These are phyloP conservation scores for Conchocele bisecta DNA, from an alignment of 2,888 invertebrate species.

Conservation along the genomic window DNA sequence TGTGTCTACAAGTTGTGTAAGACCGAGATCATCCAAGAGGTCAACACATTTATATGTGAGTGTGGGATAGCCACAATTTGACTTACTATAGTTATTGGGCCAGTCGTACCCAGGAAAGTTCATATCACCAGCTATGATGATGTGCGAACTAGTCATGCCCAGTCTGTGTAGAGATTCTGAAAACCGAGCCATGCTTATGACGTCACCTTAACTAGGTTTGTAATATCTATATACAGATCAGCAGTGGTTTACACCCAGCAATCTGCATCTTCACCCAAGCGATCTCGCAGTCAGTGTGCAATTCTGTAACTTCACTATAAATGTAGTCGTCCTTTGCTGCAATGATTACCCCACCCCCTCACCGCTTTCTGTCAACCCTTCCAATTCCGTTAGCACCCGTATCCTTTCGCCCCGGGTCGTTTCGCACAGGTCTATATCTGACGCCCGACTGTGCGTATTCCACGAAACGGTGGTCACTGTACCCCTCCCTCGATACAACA, in stretches of 20 bases:
- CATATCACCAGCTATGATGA: constrained; percentile 15
- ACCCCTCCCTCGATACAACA: too few relatives aligned
- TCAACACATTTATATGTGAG: constrained; percentile 15
- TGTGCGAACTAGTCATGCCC: not conserved
- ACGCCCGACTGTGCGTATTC: too few relatives aligned
- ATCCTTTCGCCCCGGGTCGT: too few relatives aligned
- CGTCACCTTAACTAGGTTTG: constrained; percentile 12
- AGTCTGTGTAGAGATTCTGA: not conserved
- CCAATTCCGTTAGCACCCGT: too few relatives aligned
- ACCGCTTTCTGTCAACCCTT: constrained; percentile 16
- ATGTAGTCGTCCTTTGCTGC: constrained; percentile 10
- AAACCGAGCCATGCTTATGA: constrained; percentile 6
- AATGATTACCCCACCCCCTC: constrained; percentile 4
- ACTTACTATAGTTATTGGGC: not conserved
- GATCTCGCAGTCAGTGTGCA: constrained; percentile 3
- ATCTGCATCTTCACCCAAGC: constrained; percentile 8
- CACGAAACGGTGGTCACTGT: too few relatives aligned
- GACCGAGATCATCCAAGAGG: not conserved
- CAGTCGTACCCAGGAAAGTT: constrained; percentile 19
- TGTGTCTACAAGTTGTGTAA: not conserved
- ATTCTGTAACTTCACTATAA: constrained; percentile 5
- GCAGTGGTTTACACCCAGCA: not conserved
- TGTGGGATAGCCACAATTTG: constrained; percentile 9
- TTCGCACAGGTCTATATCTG: too few relatives aligned
- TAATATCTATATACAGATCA: constrained; percentile 3